Evolutionary conservation across 2,888 invertebrate genomes (phyloP), one percentile per base, ranked within the genome.

Genomic region (Sminthurinus aureus): DNA sequence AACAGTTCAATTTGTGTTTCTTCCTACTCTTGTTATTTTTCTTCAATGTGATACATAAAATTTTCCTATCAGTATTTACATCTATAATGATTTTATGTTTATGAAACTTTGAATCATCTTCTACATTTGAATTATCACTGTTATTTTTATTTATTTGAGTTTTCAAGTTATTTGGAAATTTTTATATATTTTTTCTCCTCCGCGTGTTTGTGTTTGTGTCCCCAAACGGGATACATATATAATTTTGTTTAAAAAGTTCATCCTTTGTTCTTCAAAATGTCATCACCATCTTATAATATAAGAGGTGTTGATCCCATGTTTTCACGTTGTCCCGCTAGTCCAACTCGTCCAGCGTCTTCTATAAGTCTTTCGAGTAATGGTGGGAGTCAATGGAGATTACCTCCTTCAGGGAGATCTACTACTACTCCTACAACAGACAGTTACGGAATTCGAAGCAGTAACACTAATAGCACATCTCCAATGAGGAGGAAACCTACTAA

Each of bases 221-320:
- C n/a, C n/a, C 20, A 24, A 24, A 24, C 38, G 38, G 6, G 38
- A 38, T 38, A 38, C 1, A 38, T 38, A 38, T 4, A 38, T 38
- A 38, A 6, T 38, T 38, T 38, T 38, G 6, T 38, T 38, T 38
- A 38, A 38, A 38, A 38, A 38, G 38, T 6, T 38, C 38, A 38
- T 38, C 38, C 38, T 38, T 38, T 38, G 38, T 15, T 64, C 8
- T 13, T 78, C 77, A 79, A 24, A 26, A 83, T 83, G 83, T 83
- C 81, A 58, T 80, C 83, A 58, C 71, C 83, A 2, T 58, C 58
- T 58, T 58, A 58, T 18, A 66, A 58, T 18, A 66, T 73, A 18
- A 64, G 81, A n/a, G 79, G 81, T 18, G n/a, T 24, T 15, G 84
- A 84, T 77, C 84, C 84, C 26, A 84, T 84, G 84, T 84, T 81